Evolutionary conservation across 2,888 invertebrate genomes (phyloP).

Genomic region (Pyrochroa serraticornis): DNA sequence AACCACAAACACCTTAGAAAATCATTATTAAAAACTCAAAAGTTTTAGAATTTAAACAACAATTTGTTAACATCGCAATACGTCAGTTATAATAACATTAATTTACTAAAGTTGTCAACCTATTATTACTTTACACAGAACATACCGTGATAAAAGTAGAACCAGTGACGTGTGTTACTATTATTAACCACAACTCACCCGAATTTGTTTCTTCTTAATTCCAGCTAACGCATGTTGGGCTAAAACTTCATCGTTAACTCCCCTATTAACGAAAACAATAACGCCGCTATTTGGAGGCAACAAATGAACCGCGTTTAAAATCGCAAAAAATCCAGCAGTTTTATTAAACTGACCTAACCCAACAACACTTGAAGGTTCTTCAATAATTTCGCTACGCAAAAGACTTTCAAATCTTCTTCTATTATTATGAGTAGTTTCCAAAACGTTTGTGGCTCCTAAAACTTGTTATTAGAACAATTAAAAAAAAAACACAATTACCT

Average conservation of each 20-base stretch:
- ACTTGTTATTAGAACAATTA: constrained; percentile 9
- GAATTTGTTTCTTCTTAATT: constrained; percentile 7
- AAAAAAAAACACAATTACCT: constrained; percentile 40
- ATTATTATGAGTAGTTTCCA: constrained; percentile 38
- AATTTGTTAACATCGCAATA: too few relatives aligned
- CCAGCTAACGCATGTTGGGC: constrained; percentile 5
- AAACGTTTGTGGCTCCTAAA: constrained; percentile 42
- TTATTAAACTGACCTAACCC: constrained; percentile 45
- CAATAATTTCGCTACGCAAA: constrained; percentile 19
- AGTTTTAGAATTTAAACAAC: too few relatives aligned
- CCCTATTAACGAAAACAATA: constrained; percentile 65
- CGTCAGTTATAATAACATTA: too few relatives aligned
- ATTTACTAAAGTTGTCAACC: too few relatives aligned
- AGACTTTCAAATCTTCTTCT: constrained; percentile 29
- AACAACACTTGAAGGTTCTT: constrained; percentile 26
- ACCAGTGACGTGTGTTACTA: too few relatives aligned
- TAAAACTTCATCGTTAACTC: constrained; percentile 45
- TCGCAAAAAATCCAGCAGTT: constrained; percentile 65
- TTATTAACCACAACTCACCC: constrained; percentile 1
- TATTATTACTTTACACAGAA: too few relatives aligned
- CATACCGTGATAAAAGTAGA: too few relatives aligned
- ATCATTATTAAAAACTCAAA: constrained; percentile 6
- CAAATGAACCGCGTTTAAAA: constrained; percentile 65
- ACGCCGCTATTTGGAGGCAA: constrained; percentile 69
- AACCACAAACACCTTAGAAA: constrained; percentile 57